Evolutionary conservation across 2,888 invertebrate species (phyloP), one percentile per base, ranked within the genome.

Genomic region (Prostheceraeus crozeri): DNA sequence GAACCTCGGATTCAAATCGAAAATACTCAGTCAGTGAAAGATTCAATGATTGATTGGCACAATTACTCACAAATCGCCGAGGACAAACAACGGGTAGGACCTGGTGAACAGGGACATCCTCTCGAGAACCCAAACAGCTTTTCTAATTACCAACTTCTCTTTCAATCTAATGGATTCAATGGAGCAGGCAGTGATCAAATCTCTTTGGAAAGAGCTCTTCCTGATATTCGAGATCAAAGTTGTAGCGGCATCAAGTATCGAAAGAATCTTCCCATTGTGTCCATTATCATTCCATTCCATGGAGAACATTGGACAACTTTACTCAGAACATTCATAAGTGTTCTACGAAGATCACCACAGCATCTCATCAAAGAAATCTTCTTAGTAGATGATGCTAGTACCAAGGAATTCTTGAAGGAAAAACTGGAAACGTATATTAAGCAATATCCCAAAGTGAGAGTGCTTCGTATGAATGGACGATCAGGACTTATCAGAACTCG

Each of bases 81-180:
- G 14, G 61, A 61, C n/a, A 27, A 28, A 14, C 8, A 10, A n/a
- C 35, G 61, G 19, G 16, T 63, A 69, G 76, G 76, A 19, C 74
- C 74, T 2, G 76, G 76, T 8, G 76, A 76, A 59, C 75, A 75
- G 52, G 76, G 76, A 2, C 62, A 67, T 27, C 70, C 85, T 0
- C 78, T 79, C 66, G 75, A 86, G 3, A 76, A 83, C 0, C 73
- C 79, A 11, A 76, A 81, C 11, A 82, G 83, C 4, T n/a, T n/a
- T n/a, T n/a, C n/a, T n/a, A n/a, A n/a, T n/a, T n/a, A n/a, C n/a
- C n/a, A n/a, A n/a, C n/a, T n/a, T n/a, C 73, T 89, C 23, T 93
- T 87, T 71, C 80, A 83, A 69, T 84, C 84, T 11, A 93, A 96
- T 74, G 94, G 94, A 1, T 94, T 93, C 73, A 91, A 93, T 75